Conservation (phyloP, 1,140 invertebrate genomes). For the Rhagoletis zephyria region DNA sequence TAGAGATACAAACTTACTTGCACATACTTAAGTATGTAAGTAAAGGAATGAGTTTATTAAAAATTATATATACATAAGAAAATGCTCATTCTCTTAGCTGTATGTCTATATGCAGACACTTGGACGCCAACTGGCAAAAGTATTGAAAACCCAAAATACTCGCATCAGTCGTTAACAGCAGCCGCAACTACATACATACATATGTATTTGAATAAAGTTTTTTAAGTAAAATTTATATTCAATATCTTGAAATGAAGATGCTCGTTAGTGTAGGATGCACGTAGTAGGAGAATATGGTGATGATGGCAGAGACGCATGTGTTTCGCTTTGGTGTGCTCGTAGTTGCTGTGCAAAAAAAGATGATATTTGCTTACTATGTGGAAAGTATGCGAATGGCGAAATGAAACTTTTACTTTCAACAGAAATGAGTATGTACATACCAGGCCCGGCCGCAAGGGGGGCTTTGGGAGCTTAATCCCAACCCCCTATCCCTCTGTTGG, state of each 20-base stretch:
- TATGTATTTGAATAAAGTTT: background rate
- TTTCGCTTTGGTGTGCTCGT: no score
- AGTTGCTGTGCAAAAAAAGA: no score
- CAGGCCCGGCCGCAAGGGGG: no score
- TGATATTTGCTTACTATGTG: background rate
- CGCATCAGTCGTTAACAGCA: background rate
- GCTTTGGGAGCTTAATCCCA: no score
- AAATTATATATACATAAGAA: background rate
- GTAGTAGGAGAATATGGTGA: background rate
- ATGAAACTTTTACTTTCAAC: conserved; percentile 19
- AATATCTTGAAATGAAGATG: conserved; percentile 4
- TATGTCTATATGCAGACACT: background rate
- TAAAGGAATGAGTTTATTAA: background rate
- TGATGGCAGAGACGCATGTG: background rate
- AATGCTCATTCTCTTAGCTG: background rate
- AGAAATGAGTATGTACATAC: background rate
- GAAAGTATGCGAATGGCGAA: conserved; percentile 1
- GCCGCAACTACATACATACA: no score
- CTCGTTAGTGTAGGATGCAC: background rate
- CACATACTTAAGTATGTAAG: background rate
- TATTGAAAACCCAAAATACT: conserved; percentile 15
- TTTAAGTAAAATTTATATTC: conserved; percentile 31
- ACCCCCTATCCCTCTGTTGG: no score
- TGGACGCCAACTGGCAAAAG: background rate
- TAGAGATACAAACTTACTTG: background rate